Percentiles rank a stretch among this genome's conserved stretches.
Evolutionary conservation across 2,888 invertebrate species (phyloP).

Genomic region (Anthophora plumipes): DNA sequence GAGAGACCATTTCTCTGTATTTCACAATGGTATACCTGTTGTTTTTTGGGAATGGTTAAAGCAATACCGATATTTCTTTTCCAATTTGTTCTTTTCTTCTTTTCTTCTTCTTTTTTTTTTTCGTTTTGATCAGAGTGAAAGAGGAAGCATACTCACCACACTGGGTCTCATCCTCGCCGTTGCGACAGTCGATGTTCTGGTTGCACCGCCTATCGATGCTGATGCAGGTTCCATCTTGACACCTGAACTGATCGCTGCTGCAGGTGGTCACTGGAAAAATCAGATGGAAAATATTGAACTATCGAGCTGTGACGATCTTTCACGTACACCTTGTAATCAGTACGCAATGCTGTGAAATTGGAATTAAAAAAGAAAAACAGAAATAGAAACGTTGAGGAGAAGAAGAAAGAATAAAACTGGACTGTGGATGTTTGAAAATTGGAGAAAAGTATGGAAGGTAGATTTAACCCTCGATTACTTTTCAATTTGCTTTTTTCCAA

Average conservation of each 20-base stretch:
- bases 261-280: conserved; percentile 82
- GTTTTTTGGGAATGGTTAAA: conserved; percentile 15
- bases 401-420: neutral
- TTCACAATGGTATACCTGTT: neutral
- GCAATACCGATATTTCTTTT: neutral
- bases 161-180: conserved; percentile 87
- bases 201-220: conserved; percentile 85
- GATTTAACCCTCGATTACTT: neutral
- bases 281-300: neutral
- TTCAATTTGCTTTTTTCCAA: too few species aligned
- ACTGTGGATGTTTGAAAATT: conserved; percentile 6
- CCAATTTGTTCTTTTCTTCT: neutral
- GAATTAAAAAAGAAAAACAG: neutral
- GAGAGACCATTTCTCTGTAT: neutral
- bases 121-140: neutral
- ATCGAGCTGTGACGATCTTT: too few species aligned
- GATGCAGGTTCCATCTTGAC: conserved; percentile 86
- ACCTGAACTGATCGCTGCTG: conserved; percentile 86
- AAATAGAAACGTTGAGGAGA: neutral
- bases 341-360: too few species aligned
- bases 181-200: conserved; percentile 85
- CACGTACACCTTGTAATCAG: too few species aligned
- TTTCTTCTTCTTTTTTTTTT: neutral
- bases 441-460: neutral
- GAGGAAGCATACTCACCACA: conserved; percentile 82